Evolutionary conservation across 2,113 vertebrate genomes (phyloP).

Genomic region (Myocastor coypus): DNA sequence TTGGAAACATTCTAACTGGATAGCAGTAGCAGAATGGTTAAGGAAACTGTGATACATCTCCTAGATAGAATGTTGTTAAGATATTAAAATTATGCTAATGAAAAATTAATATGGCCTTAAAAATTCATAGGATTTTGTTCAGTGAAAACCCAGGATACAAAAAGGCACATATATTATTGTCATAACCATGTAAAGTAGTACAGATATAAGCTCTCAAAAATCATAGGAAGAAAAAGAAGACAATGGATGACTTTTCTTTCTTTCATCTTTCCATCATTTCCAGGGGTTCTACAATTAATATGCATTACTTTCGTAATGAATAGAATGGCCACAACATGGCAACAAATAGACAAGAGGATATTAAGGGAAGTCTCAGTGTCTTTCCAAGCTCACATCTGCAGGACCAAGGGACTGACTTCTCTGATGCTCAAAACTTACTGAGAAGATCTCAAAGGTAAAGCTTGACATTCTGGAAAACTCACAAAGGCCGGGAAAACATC

Average conservation of each 20-base stretch:
- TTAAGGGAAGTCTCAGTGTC: neutral
- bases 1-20: neutral
- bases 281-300: neutral
- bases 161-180: neutral
- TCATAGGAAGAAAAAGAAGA: neutral
- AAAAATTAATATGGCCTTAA: constrained; percentile 20
- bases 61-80: neutral
- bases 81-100: constrained; percentile 9
- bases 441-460: neutral
- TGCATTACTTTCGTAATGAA: neutral
- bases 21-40: neutral
- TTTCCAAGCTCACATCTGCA: neutral
- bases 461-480: neutral
- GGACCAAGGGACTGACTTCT: constrained; percentile 5
- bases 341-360: neutral
- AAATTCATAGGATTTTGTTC: neutral
- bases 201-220: constrained; percentile 33
- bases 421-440: neutral
- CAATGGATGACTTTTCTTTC: neutral
- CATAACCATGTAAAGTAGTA: neutral
- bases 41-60: neutral
- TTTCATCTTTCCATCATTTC: neutral
- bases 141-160: neutral
- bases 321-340: neutral
- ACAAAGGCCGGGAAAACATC: neutral